phyloP scores from a whole-genome alignment of 2,888 invertebrate species.

The Spilarctia lutea region DNA sequence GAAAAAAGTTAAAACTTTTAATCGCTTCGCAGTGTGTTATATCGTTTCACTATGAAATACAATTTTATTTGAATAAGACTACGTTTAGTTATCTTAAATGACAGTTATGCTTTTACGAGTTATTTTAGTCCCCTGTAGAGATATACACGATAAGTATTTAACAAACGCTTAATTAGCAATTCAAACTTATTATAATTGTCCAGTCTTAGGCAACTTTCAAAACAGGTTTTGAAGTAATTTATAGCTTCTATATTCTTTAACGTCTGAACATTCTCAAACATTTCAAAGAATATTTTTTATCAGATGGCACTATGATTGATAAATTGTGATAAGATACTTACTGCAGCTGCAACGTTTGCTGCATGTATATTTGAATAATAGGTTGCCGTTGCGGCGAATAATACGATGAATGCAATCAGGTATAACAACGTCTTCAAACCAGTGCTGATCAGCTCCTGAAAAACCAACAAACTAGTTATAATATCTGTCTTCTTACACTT shows the following conservation, averaged over 20 bases:
- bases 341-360: constrained; percentile 92
- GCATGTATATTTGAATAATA: constrained; percentile 67
- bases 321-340: constrained; percentile 76
- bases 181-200: constrained; percentile 2
- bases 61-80: background rate
- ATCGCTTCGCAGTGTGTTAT: constrained; percentile 15
- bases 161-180: constrained; percentile 2
- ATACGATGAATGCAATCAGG: constrained; percentile 92
- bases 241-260: background rate
- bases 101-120: background rate
- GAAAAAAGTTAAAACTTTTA: constrained; percentile 20
- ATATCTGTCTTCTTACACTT: background rate
- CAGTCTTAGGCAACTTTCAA: constrained; percentile 4
- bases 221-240: constrained; percentile 1
- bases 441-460: constrained; percentile 94
- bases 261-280: background rate
- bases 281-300: background rate
- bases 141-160: background rate
- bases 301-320: background rate
- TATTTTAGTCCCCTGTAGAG: background rate
- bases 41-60: background rate
- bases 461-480: constrained; percentile 40
- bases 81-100: background rate
- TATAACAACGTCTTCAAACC: constrained; percentile 90
- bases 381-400: constrained; percentile 88